Evolutionary conservation across 2,113 vertebrate genomes (phyloP).

Genomic region (Athene cunicularia): DNA sequence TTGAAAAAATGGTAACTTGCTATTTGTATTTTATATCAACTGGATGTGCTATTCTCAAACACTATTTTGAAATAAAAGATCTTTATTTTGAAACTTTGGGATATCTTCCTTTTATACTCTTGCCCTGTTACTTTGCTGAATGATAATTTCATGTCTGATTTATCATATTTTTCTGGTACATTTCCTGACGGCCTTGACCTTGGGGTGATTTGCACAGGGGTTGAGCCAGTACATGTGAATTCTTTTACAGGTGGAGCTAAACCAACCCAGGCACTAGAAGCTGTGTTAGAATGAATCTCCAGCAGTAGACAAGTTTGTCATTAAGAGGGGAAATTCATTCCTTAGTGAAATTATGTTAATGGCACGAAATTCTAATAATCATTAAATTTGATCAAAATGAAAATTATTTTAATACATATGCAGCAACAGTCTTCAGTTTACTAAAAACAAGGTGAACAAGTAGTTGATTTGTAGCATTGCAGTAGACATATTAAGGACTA

Average conservation of each 20-base stretch:
- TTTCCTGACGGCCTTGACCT: not conserved
- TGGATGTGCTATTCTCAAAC: conserved; percentile 71
- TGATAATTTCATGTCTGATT: not conserved
- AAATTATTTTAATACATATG: not conserved
- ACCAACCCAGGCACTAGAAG: not conserved
- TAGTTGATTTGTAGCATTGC: rapidly evolving
- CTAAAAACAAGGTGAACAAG: not conserved
- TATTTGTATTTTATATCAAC: conserved; percentile 70
- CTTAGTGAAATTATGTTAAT: not conserved
- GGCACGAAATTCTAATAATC: not conserved
- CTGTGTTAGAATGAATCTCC: not conserved
- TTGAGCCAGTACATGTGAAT: not conserved
- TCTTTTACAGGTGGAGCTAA: not conserved
- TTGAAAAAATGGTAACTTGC: conserved; percentile 52
- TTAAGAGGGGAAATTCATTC: not conserved
- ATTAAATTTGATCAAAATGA: not conserved
- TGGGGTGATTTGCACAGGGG: not conserved
- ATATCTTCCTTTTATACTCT: not conserved
- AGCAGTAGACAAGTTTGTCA: not conserved
- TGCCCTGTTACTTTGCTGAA: not conserved
- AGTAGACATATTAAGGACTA: not conserved
- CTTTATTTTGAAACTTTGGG: conserved; percentile 66
- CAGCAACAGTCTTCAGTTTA: not conserved
- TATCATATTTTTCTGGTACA: not conserved
- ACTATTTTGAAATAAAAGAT: conserved; percentile 78